phyloP scores from a whole-genome alignment of 2,888 invertebrate species.

The Cabera pusaria region DNA sequence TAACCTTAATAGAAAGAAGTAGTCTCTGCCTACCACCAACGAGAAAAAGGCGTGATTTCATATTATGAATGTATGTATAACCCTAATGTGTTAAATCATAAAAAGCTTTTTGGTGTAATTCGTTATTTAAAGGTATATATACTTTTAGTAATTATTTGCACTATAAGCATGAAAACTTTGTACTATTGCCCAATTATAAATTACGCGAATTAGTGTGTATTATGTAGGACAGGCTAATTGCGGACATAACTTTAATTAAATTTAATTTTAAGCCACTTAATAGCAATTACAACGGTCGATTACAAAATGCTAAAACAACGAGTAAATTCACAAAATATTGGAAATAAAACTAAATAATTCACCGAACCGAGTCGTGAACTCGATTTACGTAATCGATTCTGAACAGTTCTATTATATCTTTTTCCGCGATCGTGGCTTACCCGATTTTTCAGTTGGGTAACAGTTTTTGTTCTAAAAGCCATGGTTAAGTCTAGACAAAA shows the following conservation, averaged over 20 bases:
- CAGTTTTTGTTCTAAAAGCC: slow-evolving; percentile 32
- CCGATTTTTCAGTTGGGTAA: slow-evolving; percentile 43
- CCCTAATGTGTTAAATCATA: too few species aligned
- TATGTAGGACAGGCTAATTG: too few species aligned
- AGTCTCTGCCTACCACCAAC: too few species aligned
- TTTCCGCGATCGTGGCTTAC: slow-evolving; percentile 45
- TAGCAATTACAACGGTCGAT: slow-evolving; percentile 24
- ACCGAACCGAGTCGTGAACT: slow-evolving; percentile 45
- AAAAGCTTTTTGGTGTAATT: too few species aligned
- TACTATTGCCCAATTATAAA: too few species aligned
- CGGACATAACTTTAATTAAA: slow-evolving; percentile 17
- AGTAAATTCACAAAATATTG: slow-evolving; percentile 30
- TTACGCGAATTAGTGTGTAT: too few species aligned
- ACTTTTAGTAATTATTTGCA: too few species aligned
- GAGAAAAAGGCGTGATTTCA: too few species aligned
- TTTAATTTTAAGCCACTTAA: slow-evolving; percentile 19
- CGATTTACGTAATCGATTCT: slow-evolving; percentile 57
- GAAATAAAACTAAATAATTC: slow-evolving; percentile 38
- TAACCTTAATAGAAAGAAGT: too few species aligned
- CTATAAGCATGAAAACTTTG: too few species aligned
- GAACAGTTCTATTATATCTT: slow-evolving; percentile 43
- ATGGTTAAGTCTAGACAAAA: slow-evolving; percentile 28
- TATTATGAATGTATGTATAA: too few species aligned
- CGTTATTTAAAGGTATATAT: too few species aligned
- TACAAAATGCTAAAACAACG: slow-evolving; percentile 50